Conservation (phyloP, 2,888 invertebrate species). For the Cryptus viduatorius region DNA sequence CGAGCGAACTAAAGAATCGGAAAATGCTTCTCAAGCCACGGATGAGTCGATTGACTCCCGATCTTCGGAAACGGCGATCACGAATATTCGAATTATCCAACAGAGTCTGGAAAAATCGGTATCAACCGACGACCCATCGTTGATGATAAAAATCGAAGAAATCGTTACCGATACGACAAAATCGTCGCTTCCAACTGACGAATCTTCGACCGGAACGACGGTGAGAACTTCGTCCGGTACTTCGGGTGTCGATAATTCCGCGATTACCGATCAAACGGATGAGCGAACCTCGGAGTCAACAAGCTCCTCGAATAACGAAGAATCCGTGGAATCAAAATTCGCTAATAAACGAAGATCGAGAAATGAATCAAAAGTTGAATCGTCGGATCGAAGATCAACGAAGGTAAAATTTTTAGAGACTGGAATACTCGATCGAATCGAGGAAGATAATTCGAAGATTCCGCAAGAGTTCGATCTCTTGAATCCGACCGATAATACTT, state of each 20-base stretch:
- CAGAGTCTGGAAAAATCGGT: neutral
- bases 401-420: neutral
- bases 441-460: slow-evolving; percentile 2
- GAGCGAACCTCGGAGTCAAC: neutral
- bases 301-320: neutral
- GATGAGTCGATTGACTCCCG: neutral
- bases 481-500: neutral
- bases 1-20: neutral
- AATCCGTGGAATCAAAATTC: neutral
- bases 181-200: slow-evolving; percentile 22
- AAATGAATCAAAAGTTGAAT: neutral
- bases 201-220: slow-evolving; percentile 9
- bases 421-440: neutral
- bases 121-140: neutral
- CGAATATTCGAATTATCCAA: neutral
- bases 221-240: neutral
- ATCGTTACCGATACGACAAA: neutral
- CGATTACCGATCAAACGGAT: neutral
- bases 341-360: neutral
- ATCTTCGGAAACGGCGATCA: neutral
- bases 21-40: neutral
- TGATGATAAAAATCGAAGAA: slow-evolving; percentile 7
- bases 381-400: neutral
- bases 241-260: slow-evolving; percentile 3
- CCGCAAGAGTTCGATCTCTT: neutral